phyloP scores from a whole-genome alignment of 1,140 invertebrate species.

The Maconellicoccus hirsutus region DNA sequence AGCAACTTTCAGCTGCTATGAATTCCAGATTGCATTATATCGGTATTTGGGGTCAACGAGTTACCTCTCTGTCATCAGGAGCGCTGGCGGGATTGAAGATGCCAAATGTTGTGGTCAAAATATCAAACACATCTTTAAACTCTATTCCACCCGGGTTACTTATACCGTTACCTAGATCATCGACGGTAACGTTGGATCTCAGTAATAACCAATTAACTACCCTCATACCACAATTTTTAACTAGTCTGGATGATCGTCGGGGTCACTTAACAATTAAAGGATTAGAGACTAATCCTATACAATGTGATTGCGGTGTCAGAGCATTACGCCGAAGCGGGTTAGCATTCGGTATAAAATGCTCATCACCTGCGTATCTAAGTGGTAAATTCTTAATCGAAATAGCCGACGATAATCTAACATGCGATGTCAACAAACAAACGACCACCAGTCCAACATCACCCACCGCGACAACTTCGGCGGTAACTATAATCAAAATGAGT shows the following conservation, averaged over 20 bases:
- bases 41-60: slow-evolving; percentile 56
- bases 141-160: slow-evolving; percentile 64
- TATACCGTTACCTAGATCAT: slow-evolving; percentile 79
- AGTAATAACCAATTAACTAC: slow-evolving; percentile 62
- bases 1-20: slow-evolving; percentile 63
- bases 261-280: slow-evolving; percentile 58
- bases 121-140: slow-evolving; percentile 67
- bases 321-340: slow-evolving; percentile 48
- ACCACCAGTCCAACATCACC: slow-evolving; percentile 39
- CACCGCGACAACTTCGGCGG: slow-evolving; percentile 35
- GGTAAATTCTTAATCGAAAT: slow-evolving; percentile 57
- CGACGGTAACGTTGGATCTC: slow-evolving; percentile 61
- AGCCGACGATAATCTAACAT: slow-evolving; percentile 65
- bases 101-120: slow-evolving; percentile 50
- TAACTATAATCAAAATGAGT: slow-evolving; percentile 35
- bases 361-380: slow-evolving; percentile 51
- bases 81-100: slow-evolving; percentile 67
- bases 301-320: slow-evolving; percentile 71
- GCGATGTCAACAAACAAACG: slow-evolving; percentile 42
- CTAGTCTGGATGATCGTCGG: slow-evolving; percentile 64
- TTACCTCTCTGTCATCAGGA: slow-evolving; percentile 67
- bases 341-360: slow-evolving; percentile 48
- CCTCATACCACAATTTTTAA: slow-evolving; percentile 59
- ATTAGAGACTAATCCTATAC: slow-evolving; percentile 61
- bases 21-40: slow-evolving; percentile 65